Percentiles rank a stretch among this genome's conserved stretches.
Evolutionary conservation across 2,888 invertebrate species (phyloP).

Genomic region (Aricia artaxerxes): DNA sequence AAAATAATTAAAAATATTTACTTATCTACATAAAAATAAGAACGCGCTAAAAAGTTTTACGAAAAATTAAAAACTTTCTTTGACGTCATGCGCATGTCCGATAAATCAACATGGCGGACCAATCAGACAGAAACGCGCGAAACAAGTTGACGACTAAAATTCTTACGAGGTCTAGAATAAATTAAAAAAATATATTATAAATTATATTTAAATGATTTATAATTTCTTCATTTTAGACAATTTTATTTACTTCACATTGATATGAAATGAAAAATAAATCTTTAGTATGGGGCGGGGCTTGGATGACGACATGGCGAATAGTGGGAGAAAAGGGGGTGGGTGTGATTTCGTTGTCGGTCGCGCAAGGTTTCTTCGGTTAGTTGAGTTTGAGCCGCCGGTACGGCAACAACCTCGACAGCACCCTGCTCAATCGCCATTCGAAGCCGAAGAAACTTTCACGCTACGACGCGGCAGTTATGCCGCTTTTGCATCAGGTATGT

Average conservation of each 20-base stretch:
- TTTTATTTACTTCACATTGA: neutral
- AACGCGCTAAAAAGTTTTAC: neutral
- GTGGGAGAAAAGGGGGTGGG: conserved; percentile 47
- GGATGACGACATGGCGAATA: conserved; percentile 41
- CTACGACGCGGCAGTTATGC: conserved; percentile 64
- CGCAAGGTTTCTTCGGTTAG: conserved; percentile 51
- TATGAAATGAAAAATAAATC: neutral
- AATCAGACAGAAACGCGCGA: conserved; percentile 19
- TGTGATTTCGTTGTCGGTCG: conserved; percentile 60
- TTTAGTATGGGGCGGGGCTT: neutral
- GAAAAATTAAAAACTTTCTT: neutral
- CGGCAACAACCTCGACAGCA: conserved; percentile 49
- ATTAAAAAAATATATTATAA: neutral
- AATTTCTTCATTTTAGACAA: neutral
- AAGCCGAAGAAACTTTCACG: conserved; percentile 50
- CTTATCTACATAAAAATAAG: neutral
- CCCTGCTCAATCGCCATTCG: conserved; percentile 40
- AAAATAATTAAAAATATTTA: neutral
- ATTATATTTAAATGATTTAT: neutral
- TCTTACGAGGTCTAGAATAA: neutral
- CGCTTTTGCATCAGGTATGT: conserved; percentile 69
- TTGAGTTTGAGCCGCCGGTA: conserved; percentile 61
- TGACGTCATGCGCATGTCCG: conserved; percentile 8
- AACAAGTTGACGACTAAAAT: neutral
- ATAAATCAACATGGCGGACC: conserved; percentile 24